phyloP scores from a whole-genome alignment of 2,888 invertebrate species.

The Thymelicus lineola region DNA sequence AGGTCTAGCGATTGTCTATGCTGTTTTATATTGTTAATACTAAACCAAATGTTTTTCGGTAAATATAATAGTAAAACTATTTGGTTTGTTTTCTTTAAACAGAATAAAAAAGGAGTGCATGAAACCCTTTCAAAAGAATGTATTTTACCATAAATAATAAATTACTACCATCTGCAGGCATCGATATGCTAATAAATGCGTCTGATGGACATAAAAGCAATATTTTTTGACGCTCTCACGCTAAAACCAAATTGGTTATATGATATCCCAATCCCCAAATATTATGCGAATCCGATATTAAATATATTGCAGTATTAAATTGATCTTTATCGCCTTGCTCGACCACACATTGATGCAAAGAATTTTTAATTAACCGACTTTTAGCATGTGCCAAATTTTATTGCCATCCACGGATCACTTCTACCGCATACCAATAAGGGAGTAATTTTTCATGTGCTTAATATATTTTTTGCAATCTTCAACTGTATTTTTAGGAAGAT shows the following conservation, averaged over 20 bases:
- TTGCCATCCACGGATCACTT: conserved; percentile 19
- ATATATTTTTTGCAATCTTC: conserved; percentile 33
- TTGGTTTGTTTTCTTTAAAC: too few relatives aligned
- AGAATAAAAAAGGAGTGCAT: too few relatives aligned
- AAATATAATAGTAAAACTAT: too few relatives aligned
- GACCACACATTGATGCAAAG: conserved; percentile 15
- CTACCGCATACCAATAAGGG: conserved; percentile 22
- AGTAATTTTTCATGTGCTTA: conserved; percentile 22
- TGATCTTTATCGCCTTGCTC: neutral
- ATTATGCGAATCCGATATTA: neutral
- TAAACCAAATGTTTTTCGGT: too few relatives aligned
- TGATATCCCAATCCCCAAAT: neutral
- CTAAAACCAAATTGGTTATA: neutral
- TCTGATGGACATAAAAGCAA: too few relatives aligned
- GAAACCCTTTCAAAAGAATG: too few relatives aligned
- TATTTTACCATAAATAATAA: too few relatives aligned
- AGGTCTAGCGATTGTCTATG: too few relatives aligned
- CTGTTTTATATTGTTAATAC: too few relatives aligned
- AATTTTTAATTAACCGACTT: conserved; percentile 29
- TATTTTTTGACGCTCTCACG: neutral
- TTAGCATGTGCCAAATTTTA: conserved; percentile 30
- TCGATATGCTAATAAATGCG: too few relatives aligned
- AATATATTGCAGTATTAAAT: conserved; percentile 8
- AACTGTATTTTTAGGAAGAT: conserved; percentile 39
- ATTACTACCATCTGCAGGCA: too few relatives aligned